Evolutionary conservation across 2,113 vertebrate species (phyloP).

Genomic region (Gallinago undulata): DNA sequence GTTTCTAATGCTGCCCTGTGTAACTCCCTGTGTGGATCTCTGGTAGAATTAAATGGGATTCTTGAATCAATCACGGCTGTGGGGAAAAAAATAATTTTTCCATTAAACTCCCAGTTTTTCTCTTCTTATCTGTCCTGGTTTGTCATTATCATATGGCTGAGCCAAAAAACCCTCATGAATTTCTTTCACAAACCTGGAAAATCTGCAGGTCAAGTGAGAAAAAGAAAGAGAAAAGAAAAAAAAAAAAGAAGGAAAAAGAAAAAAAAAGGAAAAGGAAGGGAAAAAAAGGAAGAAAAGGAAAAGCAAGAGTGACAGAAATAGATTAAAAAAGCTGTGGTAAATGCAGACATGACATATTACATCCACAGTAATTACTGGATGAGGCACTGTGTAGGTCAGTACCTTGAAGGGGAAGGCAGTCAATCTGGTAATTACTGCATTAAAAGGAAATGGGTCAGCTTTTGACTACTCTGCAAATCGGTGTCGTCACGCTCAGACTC

Average conservation of each 20-base stretch:
- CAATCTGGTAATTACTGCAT: neutral
- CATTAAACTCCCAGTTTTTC: neutral
- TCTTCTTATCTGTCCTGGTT: neutral
- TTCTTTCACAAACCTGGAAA: neutral
- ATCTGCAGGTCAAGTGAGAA: neutral
- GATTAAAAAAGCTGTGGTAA: neutral
- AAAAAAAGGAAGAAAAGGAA: too few relatives aligned
- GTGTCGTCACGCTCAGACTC: neutral
- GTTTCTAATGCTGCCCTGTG: neutral
- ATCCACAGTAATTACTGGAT: neutral
- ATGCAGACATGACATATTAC: neutral
- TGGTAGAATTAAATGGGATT: neutral
- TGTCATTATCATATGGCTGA: neutral
- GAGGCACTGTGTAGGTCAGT: neutral
- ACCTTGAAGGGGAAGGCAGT: neutral
- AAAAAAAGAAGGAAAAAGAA: neutral
- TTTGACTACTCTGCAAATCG: neutral
- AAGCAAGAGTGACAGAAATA: neutral
- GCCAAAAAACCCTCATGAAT: neutral
- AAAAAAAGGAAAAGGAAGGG: too few relatives aligned
- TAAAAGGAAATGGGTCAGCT: neutral
- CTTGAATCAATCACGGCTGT: neutral
- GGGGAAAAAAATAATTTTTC: neutral
- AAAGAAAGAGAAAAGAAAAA: neutral
- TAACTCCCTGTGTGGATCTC: neutral